Evolutionary conservation across 1,140 invertebrate genomes (phyloP).

Genomic region (Drosophila ambigua): DNA sequence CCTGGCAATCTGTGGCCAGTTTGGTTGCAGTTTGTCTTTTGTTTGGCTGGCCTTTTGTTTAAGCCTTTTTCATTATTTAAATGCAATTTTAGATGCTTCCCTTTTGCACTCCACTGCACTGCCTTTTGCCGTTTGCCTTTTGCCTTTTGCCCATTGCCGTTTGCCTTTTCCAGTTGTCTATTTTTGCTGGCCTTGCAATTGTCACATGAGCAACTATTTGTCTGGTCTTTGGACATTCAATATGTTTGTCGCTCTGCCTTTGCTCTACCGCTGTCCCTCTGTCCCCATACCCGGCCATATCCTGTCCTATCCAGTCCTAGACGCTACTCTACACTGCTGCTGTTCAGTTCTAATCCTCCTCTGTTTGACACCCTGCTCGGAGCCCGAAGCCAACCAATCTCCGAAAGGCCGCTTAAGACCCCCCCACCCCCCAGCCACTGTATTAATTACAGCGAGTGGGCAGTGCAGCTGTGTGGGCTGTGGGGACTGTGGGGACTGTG

Average conservation of each 20-base stretch:
- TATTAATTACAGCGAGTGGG: constrained; percentile 38
- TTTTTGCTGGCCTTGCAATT: constrained; percentile 35
- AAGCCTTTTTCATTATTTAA: constrained; percentile 70
- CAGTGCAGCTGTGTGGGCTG: neutral
- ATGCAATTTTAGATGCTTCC: constrained; percentile 65
- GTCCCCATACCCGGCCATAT: no score
- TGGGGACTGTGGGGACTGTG: no score
- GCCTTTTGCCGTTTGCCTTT: neutral
- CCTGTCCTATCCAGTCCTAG: no score
- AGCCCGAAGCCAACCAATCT: constrained; percentile 49
- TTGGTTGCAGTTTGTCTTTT: constrained; percentile 43
- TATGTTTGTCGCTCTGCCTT: constrained; percentile 17
- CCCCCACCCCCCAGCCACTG: neutral
- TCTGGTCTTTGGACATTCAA: constrained; percentile 39
- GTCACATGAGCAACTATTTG: constrained; percentile 65
- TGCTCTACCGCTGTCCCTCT: neutral
- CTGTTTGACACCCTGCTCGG: no score
- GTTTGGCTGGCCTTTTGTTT: constrained; percentile 53
- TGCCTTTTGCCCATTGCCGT: neutral
- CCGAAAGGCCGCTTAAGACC: constrained; percentile 18
- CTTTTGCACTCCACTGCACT: neutral
- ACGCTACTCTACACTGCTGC: constrained; percentile 7
- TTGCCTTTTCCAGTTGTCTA: constrained; percentile 18
- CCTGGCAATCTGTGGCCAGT: constrained; percentile 24
- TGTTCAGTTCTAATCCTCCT: neutral